Base-by-base conservation (phyloP, 2,888 invertebrate genomes). In the Bellardia pandia region DNA sequence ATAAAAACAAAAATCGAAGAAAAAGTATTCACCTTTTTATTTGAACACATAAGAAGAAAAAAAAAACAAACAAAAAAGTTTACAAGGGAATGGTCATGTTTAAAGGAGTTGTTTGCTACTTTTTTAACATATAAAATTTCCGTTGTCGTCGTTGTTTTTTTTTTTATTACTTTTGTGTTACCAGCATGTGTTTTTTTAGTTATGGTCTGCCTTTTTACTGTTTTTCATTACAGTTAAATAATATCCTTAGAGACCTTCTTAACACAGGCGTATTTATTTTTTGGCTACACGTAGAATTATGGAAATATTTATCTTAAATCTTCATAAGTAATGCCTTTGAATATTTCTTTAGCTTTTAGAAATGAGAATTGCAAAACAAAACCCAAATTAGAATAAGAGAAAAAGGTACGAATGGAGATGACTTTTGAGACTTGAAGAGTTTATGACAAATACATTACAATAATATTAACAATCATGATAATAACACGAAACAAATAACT, bases 291-390 rank as follows among this genome's bases (percentile, higher is more conserved):
- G 60, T 76, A 16, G 42, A 69, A 76, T 69, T 75, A 75, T 75
- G 48, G 74, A 74, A 66, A 60, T 60, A 58, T 75, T 81, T 45
- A 56, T 72, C 23, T 68, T 68, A 82, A 69, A 69, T 82, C 69
- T 82, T 75, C 53, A 48, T 69, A 76, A 82, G 76, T 51, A 82
- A 68, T 82, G 30, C 51, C 68, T 75, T 82, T 75, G n/a, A 13
- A 82, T 82, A 82, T 81, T 81, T 68, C 66, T 14, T 75, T 75
- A 45, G 16, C 42, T 16, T 45, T 60, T 81, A 45, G 51, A 68
- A 75, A 68, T 14, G 14, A 6, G 68, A 45, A 75, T 68, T 81
- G 9, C 30, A 42, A 33, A n/a, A 16, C 42, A 66, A 74, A 68
- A 7, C 6, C 42, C 11, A 14, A 1, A 30, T 16, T 14, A n/a